A percentile compares a stretch with the other conserved stretches of the same genome.
phyloP scores from a whole-genome alignment of 1,140 invertebrate species.

The Eriosoma lanigerum region DNA sequence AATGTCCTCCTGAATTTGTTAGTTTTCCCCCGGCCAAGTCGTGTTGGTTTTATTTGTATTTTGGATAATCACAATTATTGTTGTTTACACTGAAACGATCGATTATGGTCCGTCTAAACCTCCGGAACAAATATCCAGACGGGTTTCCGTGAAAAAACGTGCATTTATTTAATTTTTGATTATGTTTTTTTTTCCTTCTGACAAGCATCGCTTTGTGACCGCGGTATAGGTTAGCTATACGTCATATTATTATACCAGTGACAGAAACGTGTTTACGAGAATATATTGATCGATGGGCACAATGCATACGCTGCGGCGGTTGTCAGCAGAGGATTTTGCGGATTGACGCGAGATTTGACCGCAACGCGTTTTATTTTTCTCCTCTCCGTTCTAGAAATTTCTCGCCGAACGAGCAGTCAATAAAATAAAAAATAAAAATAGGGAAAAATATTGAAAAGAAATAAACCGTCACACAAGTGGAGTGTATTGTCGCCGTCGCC shows the following conservation, averaged over 20 bases:
- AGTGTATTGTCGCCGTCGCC: neutral
- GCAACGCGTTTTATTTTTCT: slow-evolving; percentile 7
- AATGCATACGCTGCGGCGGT: neutral
- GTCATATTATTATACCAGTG: too few relatives aligned
- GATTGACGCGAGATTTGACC: slow-evolving; percentile 19
- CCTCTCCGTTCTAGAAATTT: slow-evolving; percentile 14
- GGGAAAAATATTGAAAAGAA: slow-evolving; percentile 6
- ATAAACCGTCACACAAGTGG: slow-evolving; percentile 26
- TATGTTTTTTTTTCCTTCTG: neutral
- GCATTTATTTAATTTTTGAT: neutral
- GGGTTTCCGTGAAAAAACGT: neutral
- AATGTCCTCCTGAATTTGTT: too few relatives aligned
- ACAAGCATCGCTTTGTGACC: slow-evolving; percentile 11
- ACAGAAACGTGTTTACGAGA: slow-evolving; percentile 5
- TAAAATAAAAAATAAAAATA: neutral
- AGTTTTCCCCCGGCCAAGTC: too few relatives aligned
- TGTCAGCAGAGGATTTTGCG: neutral
- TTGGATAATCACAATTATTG: too few relatives aligned
- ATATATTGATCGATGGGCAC: slow-evolving; percentile 20
- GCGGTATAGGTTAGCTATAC: too few relatives aligned
- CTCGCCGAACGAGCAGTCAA: slow-evolving; percentile 17
- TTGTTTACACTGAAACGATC: neutral
- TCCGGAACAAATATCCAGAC: neutral
- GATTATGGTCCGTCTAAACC: neutral
- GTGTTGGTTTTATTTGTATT: too few relatives aligned